Evolutionary conservation across 2,113 vertebrate genomes (phyloP).

Genomic region (Climacteris rufus): DNA sequence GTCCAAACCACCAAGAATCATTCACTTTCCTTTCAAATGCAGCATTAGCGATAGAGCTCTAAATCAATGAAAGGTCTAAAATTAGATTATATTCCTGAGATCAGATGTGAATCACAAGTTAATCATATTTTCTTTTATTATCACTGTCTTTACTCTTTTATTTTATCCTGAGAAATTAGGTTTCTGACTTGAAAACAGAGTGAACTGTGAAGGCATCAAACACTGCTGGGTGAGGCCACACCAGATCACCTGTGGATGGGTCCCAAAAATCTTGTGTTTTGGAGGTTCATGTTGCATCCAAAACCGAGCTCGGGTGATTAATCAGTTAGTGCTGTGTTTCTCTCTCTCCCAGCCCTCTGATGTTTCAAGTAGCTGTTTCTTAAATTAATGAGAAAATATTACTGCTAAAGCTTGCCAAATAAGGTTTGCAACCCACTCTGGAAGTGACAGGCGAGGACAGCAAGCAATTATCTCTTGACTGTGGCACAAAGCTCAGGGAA

Average conservation of each 20-base stretch:
- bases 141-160: slow-evolving; percentile 51
- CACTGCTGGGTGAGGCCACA: neutral
- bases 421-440: neutral
- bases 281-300: neutral
- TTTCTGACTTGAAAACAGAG: slow-evolving; percentile 6
- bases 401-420: slow-evolving; percentile 2
- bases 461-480: neutral
- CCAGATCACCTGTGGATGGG: neutral
- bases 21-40: slow-evolving; percentile 50
- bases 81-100: slow-evolving; percentile 61
- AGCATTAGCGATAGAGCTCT: slow-evolving; percentile 47
- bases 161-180: slow-evolving; percentile 50
- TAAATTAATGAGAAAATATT: neutral
- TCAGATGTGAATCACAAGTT: slow-evolving; percentile 64
- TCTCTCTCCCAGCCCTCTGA: neutral
- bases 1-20: slow-evolving; percentile 46
- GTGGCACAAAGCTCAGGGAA: neutral
- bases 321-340: neutral
- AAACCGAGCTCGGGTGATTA: neutral
- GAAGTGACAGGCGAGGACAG: neutral
- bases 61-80: slow-evolving; percentile 58
- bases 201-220: slow-evolving; percentile 42
- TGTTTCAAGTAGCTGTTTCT: neutral
- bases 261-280: neutral
- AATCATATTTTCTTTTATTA: slow-evolving; percentile 61